Base-by-base conservation (phyloP, 2,113 vertebrate genomes). In the Polypterus senegalus region DNA sequence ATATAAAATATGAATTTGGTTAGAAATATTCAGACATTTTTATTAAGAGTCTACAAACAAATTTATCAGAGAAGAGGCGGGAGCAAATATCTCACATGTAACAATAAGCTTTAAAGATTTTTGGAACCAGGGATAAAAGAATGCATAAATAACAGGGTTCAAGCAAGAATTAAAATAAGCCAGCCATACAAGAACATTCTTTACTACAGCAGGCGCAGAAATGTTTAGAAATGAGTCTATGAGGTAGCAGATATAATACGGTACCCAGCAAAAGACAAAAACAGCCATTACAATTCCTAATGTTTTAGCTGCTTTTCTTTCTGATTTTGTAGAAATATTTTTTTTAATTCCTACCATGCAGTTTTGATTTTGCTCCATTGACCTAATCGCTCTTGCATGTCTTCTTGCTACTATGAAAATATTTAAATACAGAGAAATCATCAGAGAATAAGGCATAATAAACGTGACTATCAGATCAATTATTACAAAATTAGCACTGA, bases 51-150 rank as follows among this genome's bases (percentile, higher is more conserved):
- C 27, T 27, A 27, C 27, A 27, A 27, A 27, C 27, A 27, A 27
- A 27, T 27, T 27, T 27, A 27, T 27, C 27, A 27, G 27, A 27
- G 27, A 27, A 27, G 27, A 27, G 27, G 27, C 27, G 27, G 27
- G 27, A 27, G 27, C 27, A 27, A 27, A 27, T 27, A 27, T 27
- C 27, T 27, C 27, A 27, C 27, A 27, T 27, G 27, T 27, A 4
- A 87, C 57, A 73, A 62, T 55, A 47, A 27, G 53, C 55, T 62
- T 62, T n/a, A 55, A 49, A 6, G 51, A 51, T 55, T 62, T 62
- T 54, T 53, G 11, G 63, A 27, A 27, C 27, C 27, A 27, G 27
- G 27, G 27, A 27, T 27, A 27, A 27, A 27, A 27, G 27, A 27
- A 27, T 27, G 27, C 27, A 27, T 27, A 27, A 27, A 27, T 27